Percentiles rank a stretch among this genome's conserved stretches.
Evolutionary conservation across 2,888 invertebrate genomes (phyloP).

Genomic region (Cheilosia scutellata): DNA sequence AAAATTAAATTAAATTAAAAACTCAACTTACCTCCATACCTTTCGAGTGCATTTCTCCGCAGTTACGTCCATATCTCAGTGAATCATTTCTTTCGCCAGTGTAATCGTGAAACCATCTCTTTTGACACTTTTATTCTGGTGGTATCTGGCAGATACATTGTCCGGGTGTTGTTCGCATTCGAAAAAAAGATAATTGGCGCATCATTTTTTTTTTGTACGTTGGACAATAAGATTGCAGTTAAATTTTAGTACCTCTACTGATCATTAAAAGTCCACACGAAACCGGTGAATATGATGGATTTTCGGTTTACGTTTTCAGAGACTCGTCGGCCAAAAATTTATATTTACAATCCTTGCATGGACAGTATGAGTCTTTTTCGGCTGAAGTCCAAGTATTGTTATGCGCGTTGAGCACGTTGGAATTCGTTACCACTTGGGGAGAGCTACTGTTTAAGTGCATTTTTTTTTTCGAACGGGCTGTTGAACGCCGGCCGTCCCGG

Average conservation of each 20-base stretch:
- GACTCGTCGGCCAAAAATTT: slow-evolving; percentile 22
- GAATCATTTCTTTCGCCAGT: slow-evolving; percentile 41
- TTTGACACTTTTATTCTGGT: slow-evolving; percentile 26
- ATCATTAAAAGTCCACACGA: slow-evolving; percentile 53
- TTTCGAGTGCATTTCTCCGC: too few species aligned
- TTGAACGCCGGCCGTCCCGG: not conserved
- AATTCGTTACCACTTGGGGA: slow-evolving; percentile 34
- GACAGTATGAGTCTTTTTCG: not conserved
- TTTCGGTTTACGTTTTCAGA: slow-evolving; percentile 41
- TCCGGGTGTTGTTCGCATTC: slow-evolving; percentile 10
- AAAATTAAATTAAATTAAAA: too few species aligned
- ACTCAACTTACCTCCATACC: too few species aligned
- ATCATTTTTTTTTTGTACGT: slow-evolving; percentile 5
- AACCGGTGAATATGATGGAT: slow-evolving; percentile 33
- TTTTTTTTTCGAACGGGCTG: not conserved
- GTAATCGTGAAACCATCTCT: slow-evolving; percentile 36
- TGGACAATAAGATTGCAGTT: slow-evolving; percentile 50
- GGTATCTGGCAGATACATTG: not conserved
- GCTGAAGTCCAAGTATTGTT: not conserved
- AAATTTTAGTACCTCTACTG: slow-evolving; percentile 42
- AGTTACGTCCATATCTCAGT: not conserved
- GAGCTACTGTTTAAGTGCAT: slow-evolving; percentile 40
- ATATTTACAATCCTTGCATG: not conserved
- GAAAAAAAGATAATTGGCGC: slow-evolving; percentile 47
- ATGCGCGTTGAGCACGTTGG: not conserved